phyloP scores from a whole-genome alignment of 2,888 invertebrate species.

The Nasonia oneida region DNA sequence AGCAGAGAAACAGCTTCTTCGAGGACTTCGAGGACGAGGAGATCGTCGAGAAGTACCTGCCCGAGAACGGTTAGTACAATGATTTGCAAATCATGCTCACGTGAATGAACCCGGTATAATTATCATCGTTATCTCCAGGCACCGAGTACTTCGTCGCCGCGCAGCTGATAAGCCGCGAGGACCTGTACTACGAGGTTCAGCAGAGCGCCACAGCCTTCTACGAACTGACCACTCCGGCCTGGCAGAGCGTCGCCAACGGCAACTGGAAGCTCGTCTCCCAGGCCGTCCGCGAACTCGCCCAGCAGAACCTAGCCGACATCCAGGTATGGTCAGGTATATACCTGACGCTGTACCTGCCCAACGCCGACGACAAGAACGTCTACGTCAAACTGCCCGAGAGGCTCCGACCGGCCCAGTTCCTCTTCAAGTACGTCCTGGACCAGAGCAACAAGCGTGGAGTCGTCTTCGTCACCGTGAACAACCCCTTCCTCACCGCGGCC shows the following conservation, averaged over 20 bases:
- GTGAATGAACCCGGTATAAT: no score
- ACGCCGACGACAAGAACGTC: neutral
- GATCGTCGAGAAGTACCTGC: neutral
- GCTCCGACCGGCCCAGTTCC: neutral
- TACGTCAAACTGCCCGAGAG: neutral
- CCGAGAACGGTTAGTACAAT: neutral
- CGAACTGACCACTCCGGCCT: constrained; percentile 26
- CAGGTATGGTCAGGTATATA: neutral
- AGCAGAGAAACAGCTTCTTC: neutral
- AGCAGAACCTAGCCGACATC: neutral
- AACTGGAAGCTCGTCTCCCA: constrained; percentile 13
- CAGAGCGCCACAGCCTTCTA: neutral
- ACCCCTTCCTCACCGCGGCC: neutral
- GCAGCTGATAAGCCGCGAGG: neutral
- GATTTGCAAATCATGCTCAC: neutral
- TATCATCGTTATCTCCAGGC: neutral
- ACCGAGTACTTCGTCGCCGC: neutral
- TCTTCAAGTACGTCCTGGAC: constrained; percentile 35
- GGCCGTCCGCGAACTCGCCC: neutral
- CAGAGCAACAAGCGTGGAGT: neutral
- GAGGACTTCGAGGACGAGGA: neutral
- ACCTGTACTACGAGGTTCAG: neutral
- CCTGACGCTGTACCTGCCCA: neutral
- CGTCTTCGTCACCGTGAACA: constrained; percentile 38
- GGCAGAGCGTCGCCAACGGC: neutral